Conservation (phyloP, 2,888 invertebrate species). For the Patella pellucida region DNA sequence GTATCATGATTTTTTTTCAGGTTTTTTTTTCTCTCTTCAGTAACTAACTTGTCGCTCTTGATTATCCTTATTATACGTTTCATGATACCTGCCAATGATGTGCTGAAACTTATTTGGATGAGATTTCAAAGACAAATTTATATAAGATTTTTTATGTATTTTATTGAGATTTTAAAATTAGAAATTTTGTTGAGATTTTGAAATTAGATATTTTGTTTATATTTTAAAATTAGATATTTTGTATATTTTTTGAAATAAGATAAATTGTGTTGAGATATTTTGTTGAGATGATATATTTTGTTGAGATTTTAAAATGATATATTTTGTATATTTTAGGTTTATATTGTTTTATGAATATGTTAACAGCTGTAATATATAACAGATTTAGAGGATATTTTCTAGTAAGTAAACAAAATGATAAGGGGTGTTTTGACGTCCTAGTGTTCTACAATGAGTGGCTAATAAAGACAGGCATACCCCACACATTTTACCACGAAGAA, state of each 20-base stretch:
- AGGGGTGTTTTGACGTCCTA: background rate
- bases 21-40: too few relatives aligned
- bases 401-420: slow-evolving; percentile 43
- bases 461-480: too few relatives aligned
- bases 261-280: background rate
- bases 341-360: slow-evolving; percentile 70
- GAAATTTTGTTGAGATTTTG: too few relatives aligned
- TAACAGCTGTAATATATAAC: slow-evolving; percentile 69
- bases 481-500: too few relatives aligned
- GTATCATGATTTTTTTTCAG: background rate
- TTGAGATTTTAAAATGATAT: background rate
- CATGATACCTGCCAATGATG: too few relatives aligned
- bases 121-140: too few relatives aligned
- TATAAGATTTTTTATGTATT: too few relatives aligned
- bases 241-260: background rate
- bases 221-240: background rate
- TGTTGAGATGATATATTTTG: background rate
- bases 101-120: too few relatives aligned
- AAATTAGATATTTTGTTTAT: background rate
- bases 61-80: too few relatives aligned
- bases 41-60: too few relatives aligned
- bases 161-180: too few relatives aligned
- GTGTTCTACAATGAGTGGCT: too few relatives aligned
- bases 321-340: slow-evolving; percentile 52
- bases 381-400: slow-evolving; percentile 70